Evolutionary conservation across 2,888 invertebrate species (phyloP).

Genomic region (Adineta ricciae): DNA sequence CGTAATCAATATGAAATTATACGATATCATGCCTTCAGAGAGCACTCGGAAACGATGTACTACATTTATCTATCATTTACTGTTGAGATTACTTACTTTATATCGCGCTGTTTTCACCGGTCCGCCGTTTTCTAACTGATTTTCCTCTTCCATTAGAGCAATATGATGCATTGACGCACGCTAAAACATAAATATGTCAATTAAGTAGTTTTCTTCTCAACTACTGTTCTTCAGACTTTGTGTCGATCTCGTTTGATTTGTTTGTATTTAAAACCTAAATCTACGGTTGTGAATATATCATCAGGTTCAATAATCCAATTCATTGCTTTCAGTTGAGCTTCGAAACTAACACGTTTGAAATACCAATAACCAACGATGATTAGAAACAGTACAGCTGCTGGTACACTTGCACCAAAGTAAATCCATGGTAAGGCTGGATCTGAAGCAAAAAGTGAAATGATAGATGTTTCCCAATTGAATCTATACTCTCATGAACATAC

Average conservation of each 20-base stretch:
- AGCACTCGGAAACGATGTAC: neutral
- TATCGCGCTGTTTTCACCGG: neutral
- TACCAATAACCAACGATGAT: slow-evolving; percentile 34
- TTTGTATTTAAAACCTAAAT: neutral
- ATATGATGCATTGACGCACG: neutral
- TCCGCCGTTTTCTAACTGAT: neutral
- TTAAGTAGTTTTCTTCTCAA: neutral
- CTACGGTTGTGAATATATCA: slow-evolving; percentile 37
- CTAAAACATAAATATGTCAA: neutral
- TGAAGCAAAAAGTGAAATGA: neutral
- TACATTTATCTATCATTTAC: neutral
- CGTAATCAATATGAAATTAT: neutral
- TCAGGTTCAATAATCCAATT: slow-evolving; percentile 41
- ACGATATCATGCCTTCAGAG: neutral
- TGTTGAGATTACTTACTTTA: neutral
- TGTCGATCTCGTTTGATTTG: neutral
- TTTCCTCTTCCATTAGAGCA: neutral
- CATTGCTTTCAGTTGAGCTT: slow-evolving; percentile 40
- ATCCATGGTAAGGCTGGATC: slow-evolving; percentile 29
- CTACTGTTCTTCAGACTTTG: neutral
- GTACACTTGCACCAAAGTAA: slow-evolving; percentile 25
- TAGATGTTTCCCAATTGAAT: neutral
- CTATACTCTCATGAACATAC: neutral
- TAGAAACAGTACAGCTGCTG: slow-evolving; percentile 34
- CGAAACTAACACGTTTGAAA: slow-evolving; percentile 39